A percentile compares a stretch with the other conserved stretches of the same genome.
Evolutionary conservation across 2,797 vertebrate genomes (phyloP).

Genomic region (Gymnodraco acuticeps): DNA sequence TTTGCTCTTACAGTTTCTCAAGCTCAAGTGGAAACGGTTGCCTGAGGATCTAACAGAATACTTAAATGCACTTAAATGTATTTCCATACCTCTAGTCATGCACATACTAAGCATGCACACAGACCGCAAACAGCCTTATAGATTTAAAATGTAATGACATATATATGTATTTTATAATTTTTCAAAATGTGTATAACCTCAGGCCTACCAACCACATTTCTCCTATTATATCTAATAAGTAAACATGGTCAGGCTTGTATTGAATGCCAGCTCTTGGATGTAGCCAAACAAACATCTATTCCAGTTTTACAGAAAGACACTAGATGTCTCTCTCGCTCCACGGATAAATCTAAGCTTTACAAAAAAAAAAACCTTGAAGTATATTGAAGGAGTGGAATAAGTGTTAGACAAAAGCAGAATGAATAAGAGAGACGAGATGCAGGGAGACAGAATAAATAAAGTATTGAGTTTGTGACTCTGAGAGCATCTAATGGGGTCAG

Average conservation of each 20-base stretch:
- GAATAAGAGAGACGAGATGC: conserved; percentile 64
- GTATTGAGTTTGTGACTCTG: conserved; percentile 83
- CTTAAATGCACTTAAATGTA: not conserved
- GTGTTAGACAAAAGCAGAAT: conserved; percentile 71
- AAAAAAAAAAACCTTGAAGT: conserved; percentile 27
- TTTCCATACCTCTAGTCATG: not conserved
- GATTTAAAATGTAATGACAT: not conserved
- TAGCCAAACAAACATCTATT: not conserved
- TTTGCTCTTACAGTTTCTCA: conserved; percentile 15
- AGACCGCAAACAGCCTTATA: not conserved
- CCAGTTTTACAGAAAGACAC: conserved; percentile 64
- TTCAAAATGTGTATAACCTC: not conserved
- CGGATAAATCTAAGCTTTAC: conserved; percentile 53
- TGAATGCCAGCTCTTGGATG: not conserved
- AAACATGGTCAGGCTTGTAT: not conserved
- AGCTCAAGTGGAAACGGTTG: conserved; percentile 15
- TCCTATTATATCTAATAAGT: not conserved
- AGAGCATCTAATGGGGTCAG: conserved; percentile 83
- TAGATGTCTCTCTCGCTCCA: conserved; percentile 89
- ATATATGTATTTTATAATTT: not conserved
- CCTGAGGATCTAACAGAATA: not conserved
- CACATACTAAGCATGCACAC: not conserved
- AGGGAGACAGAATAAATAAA: conserved; percentile 81
- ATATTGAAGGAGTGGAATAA: conserved; percentile 63
- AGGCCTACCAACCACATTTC: not conserved